Base-by-base conservation (phyloP, 2,888 invertebrate species). In the Tridacna crocea region DNA sequence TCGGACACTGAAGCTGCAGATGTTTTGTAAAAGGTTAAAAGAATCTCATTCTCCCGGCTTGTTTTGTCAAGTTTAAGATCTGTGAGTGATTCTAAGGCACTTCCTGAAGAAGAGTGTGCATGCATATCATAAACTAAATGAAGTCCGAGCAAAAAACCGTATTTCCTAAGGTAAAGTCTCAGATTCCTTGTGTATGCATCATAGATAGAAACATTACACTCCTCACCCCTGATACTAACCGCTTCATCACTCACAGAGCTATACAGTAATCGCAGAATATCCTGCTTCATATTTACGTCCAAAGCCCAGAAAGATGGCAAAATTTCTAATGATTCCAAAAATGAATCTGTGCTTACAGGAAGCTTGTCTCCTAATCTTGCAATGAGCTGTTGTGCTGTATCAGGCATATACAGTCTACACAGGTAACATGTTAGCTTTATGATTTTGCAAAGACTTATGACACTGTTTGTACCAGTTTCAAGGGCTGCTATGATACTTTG, bases 11-110 rank as follows among this genome's bases (percentile, higher is more conserved):
- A 26, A 26, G 83, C 24, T 19, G 80, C 80, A 15, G 68, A 58
- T 24, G 63, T 76, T 27, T 63, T 15, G 27, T 81, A 83, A 46
- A 85, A 77, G 6, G 72, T 46, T n/a, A 83, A 13, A 13, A 26
- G 26, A 47, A 60, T 24, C 10, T 36, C 17, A 61, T 60, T 72
- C 12, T 51, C 19, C 27, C 79, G 61, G 3, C 63, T 61, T 26
- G 63, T 78, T 22, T 27, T 75, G 26, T 82, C 80, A 47, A 85
- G n/a, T 61, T 80, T 85, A 19, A 85, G 65, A 72, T 78, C 66
- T 24, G 55, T 51, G 0, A 84, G 77, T n/a, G 80, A 66, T 17
- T 17, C 61, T 26, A 11, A 12, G 17, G 24, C 24, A 0, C 8
- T 11, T 26, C 17, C 26, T 65, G 10, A 4, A 22, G 10, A 17